Evolutionary conservation across 2,888 invertebrate species (phyloP).

Genomic region (Strigamia crassipes): DNA sequence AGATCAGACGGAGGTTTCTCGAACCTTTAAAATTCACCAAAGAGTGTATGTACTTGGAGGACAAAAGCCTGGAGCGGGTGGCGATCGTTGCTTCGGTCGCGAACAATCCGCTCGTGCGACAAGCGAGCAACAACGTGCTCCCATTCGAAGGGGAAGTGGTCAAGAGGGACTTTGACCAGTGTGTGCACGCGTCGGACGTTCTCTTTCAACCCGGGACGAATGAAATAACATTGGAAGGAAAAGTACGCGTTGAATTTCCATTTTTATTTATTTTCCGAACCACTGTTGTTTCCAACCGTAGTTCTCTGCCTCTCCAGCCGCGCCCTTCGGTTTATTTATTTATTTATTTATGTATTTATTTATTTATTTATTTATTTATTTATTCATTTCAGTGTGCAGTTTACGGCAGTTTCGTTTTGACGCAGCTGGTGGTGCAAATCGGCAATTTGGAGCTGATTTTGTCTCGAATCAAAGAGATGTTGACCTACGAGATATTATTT

Average conservation of each 20-base stretch:
- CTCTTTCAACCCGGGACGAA: constrained; percentile 61
- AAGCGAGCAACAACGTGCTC: constrained; percentile 65
- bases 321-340: not conserved
- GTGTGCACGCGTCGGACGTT: constrained; percentile 62
- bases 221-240: constrained; percentile 57
- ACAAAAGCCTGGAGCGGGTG: constrained; percentile 75
- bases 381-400: constrained; percentile 52
- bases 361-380: too few species aligned
- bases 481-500: constrained; percentile 61
- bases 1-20: not conserved
- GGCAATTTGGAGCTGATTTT: constrained; percentile 47
- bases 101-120: constrained; percentile 59
- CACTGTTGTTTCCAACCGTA: too few species aligned
- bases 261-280: too few species aligned
- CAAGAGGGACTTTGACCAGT: constrained; percentile 69
- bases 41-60: constrained; percentile 69
- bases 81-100: constrained; percentile 73
- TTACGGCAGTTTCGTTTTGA: constrained; percentile 45
- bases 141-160: constrained; percentile 70
- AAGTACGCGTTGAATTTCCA: constrained; percentile 56
- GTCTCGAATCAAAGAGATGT: constrained; percentile 7
- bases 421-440: constrained; percentile 44
- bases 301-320: too few species aligned
- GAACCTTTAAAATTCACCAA: not conserved
- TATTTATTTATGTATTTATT: constrained; percentile 52